Evolutionary conservation across 2,113 vertebrate genomes (phyloP), one percentile per base, ranked within the genome.

Genomic region (Marmota monax): DNA sequence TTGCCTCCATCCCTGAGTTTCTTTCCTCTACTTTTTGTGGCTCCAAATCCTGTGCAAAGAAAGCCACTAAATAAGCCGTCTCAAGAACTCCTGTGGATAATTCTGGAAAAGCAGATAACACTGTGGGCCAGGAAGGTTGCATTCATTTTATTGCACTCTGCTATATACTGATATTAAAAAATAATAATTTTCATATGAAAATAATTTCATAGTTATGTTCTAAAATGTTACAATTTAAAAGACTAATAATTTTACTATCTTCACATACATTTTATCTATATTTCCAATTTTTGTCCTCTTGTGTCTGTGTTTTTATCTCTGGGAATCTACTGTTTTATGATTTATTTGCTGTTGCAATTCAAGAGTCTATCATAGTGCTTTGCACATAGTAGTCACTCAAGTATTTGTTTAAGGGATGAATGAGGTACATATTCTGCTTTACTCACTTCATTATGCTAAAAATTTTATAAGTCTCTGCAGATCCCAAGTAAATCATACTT

Each of bases 151-250:
- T 51, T 77, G 17, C 0, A 58, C 23, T 86, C 17, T 53, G 9
- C 37, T 78, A 83, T 82, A 65, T 42, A 51, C 27, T 53, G 20
- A 82, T 17, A n/a, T 84, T 22, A 29, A 42, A 72, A 39, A 58
- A 37, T n/a, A 39, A 45, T 39, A 65, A 56, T 39, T 83, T 90
- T 63, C 17, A 32, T 90, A 74, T 88, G 23, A 73, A 88, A 95
- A 32, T 32, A 87, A n/a, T 73, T 7, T 45, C 84, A 80, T 58
- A 7, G 7, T 84, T 25, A 77, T 78, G 42, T 63, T 87, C 18
- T 88, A 79, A 69, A 96, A 45, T 8, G 65, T 90, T 83, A 69
- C 20, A 87, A 29, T 92, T 86, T 87, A 69, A 92, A 69, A 73
- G 37, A 61, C 27, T 92, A 76, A 82, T 53, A 69, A 45, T 93